Percentiles rank a stretch among this genome's conserved stretches.
These are phyloP conservation scores for Tenthredo amoena DNA, from an alignment of 2,888 invertebrate genomes.

Conservation along the genomic window DNA sequence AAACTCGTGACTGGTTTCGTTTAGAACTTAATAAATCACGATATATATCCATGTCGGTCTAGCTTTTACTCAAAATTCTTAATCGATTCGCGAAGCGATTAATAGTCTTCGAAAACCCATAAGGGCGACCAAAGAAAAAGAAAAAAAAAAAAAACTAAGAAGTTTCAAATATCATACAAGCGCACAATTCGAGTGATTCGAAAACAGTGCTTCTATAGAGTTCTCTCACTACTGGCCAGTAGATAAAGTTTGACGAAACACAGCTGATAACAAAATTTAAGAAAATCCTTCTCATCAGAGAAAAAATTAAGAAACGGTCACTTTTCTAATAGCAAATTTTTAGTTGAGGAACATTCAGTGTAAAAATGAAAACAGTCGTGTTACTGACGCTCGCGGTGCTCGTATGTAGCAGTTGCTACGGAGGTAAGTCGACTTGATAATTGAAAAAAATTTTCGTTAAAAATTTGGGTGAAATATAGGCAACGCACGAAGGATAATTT, in stretches of 20 bases:
- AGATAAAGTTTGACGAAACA: not conserved
- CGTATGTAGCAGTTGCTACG: conserved; percentile 32
- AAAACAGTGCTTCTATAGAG: not conserved
- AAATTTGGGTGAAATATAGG: not conserved
- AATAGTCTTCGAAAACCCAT: not conserved
- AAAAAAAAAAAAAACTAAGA: not conserved
- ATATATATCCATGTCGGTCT: not conserved
- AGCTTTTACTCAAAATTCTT: not conserved
- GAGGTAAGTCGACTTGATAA: conserved; percentile 15
- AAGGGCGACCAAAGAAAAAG: not conserved
- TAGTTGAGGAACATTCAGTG: not conserved
- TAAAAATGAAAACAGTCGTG: conserved; percentile 25
- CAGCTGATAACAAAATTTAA: not conserved
- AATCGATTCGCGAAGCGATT: not conserved
- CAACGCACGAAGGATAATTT: not conserved
- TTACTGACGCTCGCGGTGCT: conserved; percentile 8
- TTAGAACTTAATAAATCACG: not conserved
- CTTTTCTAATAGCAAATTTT: not conserved
- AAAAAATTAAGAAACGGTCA: not conserved
- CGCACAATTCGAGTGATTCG: conserved; percentile 17
- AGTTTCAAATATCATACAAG: not conserved
- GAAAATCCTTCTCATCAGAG: not conserved
- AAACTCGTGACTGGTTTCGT: conserved; percentile 2
- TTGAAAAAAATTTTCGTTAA: not conserved
- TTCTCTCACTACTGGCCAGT: not conserved